These are phyloP conservation scores for Aleiodes testaceus DNA, from an alignment of 2,888 invertebrate species.

Conservation along the genomic window DNA sequence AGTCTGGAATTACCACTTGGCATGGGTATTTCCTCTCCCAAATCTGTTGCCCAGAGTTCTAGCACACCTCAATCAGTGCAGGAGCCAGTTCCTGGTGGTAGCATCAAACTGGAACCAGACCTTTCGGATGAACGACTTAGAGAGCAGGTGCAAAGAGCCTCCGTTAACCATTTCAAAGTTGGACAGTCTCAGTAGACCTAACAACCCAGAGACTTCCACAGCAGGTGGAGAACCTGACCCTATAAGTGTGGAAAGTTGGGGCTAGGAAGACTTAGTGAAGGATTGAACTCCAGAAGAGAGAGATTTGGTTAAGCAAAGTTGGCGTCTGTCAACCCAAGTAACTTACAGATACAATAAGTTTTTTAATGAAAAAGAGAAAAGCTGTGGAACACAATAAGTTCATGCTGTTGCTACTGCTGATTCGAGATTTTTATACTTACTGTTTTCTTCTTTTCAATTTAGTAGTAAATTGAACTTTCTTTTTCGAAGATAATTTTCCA, in stretches of 20 bases:
- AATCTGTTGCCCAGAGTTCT: constrained; percentile 45
- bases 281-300: constrained; percentile 31
- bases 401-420: no score
- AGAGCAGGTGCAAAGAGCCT: constrained; percentile 24
- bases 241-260: constrained; percentile 46
- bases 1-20: constrained; percentile 41
- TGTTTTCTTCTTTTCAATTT: no score
- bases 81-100: constrained; percentile 35
- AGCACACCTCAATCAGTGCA: constrained; percentile 44
- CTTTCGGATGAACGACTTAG: constrained; percentile 38
- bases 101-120: constrained; percentile 44
- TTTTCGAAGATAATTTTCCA: no score
- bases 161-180: constrained; percentile 41
- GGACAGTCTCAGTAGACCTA: constrained; percentile 37
- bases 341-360: no score
- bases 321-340: constrained; percentile 47
- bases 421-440: no score
- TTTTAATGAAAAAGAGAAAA: no score
- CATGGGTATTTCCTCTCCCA: constrained; percentile 45
- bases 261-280: constrained; percentile 26
- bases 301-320: constrained; percentile 42
- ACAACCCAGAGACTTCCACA: constrained; percentile 41
- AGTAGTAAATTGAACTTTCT: no score
- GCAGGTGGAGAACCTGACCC: constrained; percentile 36
- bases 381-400: no score